These are phyloP conservation scores for Amphimedon queenslandica DNA, from an alignment of 37 sponge, comb jelly and placozoan species.

Conservation along the genomic window DNA sequence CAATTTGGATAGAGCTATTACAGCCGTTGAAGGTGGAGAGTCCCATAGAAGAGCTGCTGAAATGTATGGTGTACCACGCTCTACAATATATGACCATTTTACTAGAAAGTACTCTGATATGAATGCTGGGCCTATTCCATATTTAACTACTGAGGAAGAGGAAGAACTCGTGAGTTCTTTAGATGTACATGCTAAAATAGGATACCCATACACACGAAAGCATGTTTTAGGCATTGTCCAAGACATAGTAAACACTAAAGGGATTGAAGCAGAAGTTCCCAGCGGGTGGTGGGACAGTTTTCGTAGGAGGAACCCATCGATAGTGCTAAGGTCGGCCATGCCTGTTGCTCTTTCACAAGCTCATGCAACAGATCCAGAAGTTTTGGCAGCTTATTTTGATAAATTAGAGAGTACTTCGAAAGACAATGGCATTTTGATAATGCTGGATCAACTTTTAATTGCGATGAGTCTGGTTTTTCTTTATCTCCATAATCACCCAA, in stretches of 20 bases:
- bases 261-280: no score
- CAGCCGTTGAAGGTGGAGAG: no score
- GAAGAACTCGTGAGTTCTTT: constrained; percentile 9
- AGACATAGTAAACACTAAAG: background rate
- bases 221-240: constrained; percentile 14
- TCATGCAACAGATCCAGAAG: background rate
- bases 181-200: background rate
- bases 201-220: constrained; percentile 5
- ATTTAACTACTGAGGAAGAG: constrained; percentile 12
- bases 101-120: no score
- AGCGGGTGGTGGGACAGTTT: no score
- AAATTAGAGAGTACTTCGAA: background rate
- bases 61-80: no score
- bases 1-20: no score
- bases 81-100: no score
- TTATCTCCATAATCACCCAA: constrained; percentile 4
- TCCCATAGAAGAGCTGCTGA: no score
- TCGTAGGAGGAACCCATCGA: background rate
- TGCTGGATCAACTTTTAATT: constrained; percentile 2
- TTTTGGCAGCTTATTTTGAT: constrained; percentile 8
- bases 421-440: constrained; percentile 3
- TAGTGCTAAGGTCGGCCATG: background rate
- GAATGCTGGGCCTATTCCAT: constrained; percentile 5
- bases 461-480: constrained; percentile 14
- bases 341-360: constrained; percentile 6